Base-by-base conservation (phyloP, 35 echinoderm and acorn worm species). In the Lytechinus variegatus region DNA sequence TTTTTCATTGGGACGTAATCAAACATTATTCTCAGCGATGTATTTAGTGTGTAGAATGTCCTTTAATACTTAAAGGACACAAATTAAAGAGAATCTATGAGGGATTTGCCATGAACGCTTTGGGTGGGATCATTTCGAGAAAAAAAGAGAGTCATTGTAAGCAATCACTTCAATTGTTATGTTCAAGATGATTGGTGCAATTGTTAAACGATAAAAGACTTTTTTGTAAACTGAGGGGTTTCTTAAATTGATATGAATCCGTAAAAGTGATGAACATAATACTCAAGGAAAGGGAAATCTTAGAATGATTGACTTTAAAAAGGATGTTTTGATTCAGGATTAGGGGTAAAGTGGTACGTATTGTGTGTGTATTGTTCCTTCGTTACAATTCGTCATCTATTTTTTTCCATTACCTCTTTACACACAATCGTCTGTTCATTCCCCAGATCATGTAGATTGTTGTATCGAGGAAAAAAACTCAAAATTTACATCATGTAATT, bases 201-300 rank as follows among this genome's bases (percentile, higher is more conserved):
- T 16, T 9, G 66, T 8, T 24, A n/a, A n/a, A 24, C 7, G 66
- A 79, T 79, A 24, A 3, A 24, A 79, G 66, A 79, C 6, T 79
- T 16, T 24, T 79, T 24, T 8, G n/a, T 24, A 24, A 7, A 24
- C n/a, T 79, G 66, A 79, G n/a, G 21, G 66, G 66, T n/a, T 79
- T 79, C 66, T 79, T 24, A 6, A 79, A 79, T 24, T 79, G 16
- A 24, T 24, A 79, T 16, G 66, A 79, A 79, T 79, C 19, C 4
- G 66, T 79, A n/a, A 8, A 79, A 79, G 66, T 7, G 66, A 79
- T 24, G n/a, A 24, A 24, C 66, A 79, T 24, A 79, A 24, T 79
- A 44, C 66, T 79, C 66, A 79, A 79, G 66, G 66, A n/a, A 79
- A 79, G 66, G 19, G 66, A 79, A 79, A 79, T 79, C 66, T 79